Base-by-base conservation (phyloP, 2,113 vertebrate species). In the Mixornis gularis region DNA sequence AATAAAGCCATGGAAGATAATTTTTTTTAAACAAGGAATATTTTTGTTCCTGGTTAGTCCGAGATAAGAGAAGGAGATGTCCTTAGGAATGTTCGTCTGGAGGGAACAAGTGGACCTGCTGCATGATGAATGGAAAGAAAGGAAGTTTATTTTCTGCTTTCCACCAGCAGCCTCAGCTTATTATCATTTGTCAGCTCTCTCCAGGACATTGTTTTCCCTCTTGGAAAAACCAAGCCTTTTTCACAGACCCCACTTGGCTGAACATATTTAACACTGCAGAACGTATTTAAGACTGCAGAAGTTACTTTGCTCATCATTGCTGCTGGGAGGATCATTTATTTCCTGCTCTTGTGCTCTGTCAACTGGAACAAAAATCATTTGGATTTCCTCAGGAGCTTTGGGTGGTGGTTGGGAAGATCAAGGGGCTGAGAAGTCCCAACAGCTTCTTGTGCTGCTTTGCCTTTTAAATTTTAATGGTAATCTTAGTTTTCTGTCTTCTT, bases 61-160 rank as follows among this genome's bases (percentile, higher is more conserved):
- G 27, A 88, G 93, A 91, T 90, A 89, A 94, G 20, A 66, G 91
- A 53, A 93, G 87, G 62, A 59, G 59, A 52, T 65, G 46, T 93
- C 79, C 81, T 95, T 82, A 43, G 59, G 60, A 80, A 68, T 41
- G 86, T 79, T 93, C 3, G 3, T 85, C 72, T 93, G 90, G 59
- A 85, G 30, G 46, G 92, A 92, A 83, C 34, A 55, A 56, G 78
- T 36, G 36, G 72, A 58, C 63, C 48, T 90, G n/a, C 6, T 29
- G 64, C 22, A 21, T 91, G 91, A 94, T 72, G 73, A 81, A 87
- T 92, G 58, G 32, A 69, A 52, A 64, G 58, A 87, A 68, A 89
- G 86, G 79, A 87, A 87, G 89, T 85, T 91, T 85, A 64, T 89
- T 85, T 92, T 95, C 87, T 91, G 89, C 73, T 71, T 90, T 83